Evolutionary conservation across 2,888 invertebrate species (phyloP).

Genomic region (Coenonympha arcania): DNA sequence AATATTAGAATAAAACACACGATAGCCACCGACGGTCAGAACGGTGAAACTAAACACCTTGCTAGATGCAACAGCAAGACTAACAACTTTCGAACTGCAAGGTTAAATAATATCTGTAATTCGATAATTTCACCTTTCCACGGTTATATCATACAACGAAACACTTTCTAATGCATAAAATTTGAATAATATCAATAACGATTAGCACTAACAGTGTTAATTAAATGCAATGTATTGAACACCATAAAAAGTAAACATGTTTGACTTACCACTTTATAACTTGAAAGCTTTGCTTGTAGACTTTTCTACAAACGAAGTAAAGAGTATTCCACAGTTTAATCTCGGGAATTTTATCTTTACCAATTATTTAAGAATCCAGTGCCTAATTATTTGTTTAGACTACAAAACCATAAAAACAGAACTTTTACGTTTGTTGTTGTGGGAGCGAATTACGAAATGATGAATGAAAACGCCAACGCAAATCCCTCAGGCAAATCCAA

Average conservation of each 20-base stretch:
- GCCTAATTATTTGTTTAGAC: not conserved
- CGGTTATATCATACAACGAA: slow-evolving; percentile 51
- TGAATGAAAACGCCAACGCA: slow-evolving; percentile 8
- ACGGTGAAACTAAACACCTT: slow-evolving; percentile 34
- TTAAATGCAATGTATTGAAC: not conserved
- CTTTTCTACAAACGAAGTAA: not conserved
- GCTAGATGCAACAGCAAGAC: slow-evolving; percentile 27
- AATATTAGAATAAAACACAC: slow-evolving; percentile 23
- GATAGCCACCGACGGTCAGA: slow-evolving; percentile 24
- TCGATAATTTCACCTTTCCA: slow-evolving; percentile 65
- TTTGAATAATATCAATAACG: slow-evolving; percentile 25
- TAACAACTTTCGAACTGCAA: slow-evolving; percentile 38
- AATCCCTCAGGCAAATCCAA: not conserved
- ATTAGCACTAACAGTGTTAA: slow-evolving; percentile 4
- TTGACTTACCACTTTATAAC: not conserved
- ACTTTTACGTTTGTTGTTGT: slow-evolving; percentile 1
- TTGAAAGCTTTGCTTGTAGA: not conserved
- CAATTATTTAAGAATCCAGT: not conserved
- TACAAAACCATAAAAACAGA: not conserved
- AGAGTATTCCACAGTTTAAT: not conserved
- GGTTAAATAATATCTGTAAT: slow-evolving; percentile 48
- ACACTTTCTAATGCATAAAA: slow-evolving; percentile 51
- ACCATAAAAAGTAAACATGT: not conserved
- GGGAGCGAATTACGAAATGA: not conserved
- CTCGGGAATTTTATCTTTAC: not conserved